Conservation (phyloP, 2,797 vertebrate species). For the Clarias pachynema region DNA sequence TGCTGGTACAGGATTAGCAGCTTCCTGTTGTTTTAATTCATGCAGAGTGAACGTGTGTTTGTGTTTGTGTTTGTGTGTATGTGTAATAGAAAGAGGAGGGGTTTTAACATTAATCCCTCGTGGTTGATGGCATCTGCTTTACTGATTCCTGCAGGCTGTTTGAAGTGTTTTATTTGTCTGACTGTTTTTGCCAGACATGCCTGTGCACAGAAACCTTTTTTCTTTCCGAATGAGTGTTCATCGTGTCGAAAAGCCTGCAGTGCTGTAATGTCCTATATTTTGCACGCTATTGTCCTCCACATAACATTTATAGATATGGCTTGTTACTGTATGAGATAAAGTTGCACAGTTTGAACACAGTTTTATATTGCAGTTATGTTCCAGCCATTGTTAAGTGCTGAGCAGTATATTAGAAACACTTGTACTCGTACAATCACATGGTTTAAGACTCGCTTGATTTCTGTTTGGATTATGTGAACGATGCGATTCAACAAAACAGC, state of each 20-base stretch:
- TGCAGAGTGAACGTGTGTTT: slow-evolving; percentile 22
- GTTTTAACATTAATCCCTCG: slow-evolving; percentile 31
- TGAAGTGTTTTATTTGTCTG: slow-evolving; percentile 43
- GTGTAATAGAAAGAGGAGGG: not conserved
- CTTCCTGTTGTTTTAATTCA: slow-evolving; percentile 29
- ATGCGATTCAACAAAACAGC: not conserved
- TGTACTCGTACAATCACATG: not conserved
- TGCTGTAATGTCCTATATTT: not conserved
- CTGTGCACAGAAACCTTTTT: not conserved
- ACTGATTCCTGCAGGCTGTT: slow-evolving; percentile 38
- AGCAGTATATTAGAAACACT: slow-evolving; percentile 13
- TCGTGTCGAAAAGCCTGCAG: slow-evolving; percentile 23
- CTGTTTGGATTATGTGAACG: slow-evolving; percentile 14
- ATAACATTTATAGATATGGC: not conserved
- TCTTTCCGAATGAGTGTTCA: slow-evolving; percentile 19
- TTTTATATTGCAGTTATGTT: not conserved
- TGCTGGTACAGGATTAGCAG: not conserved
- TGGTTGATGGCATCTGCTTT: slow-evolving; percentile 49
- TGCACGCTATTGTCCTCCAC: not conserved
- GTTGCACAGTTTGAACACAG: not conserved
- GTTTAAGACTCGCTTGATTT: not conserved
- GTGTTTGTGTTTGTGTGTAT: slow-evolving; percentile 1
- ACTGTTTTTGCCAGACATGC: slow-evolving; percentile 29
- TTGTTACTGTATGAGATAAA: not conserved
- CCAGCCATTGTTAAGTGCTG: not conserved